Evolutionary conservation across 2,113 vertebrate genomes (phyloP).

Genomic region (Perca schrenkii): DNA sequence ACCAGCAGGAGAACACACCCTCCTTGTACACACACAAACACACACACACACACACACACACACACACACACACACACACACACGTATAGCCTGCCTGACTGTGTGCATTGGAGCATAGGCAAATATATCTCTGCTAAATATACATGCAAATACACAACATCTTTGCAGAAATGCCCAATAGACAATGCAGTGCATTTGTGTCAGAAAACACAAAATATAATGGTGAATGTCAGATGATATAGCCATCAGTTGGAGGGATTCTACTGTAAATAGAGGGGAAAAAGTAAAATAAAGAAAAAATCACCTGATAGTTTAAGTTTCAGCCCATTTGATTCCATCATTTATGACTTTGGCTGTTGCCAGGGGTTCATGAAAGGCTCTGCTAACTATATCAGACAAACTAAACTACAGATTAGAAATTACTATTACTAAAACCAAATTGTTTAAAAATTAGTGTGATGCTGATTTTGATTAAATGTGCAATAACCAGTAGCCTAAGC

Average conservation of each 20-base stretch:
- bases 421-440: not conserved
- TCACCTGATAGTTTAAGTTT: too few relatives aligned
- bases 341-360: not conserved
- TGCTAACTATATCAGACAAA: too few relatives aligned
- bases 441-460: not conserved
- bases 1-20: conserved; percentile 54
- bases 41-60: conserved; percentile 47
- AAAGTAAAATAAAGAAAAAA: not conserved
- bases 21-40: conserved; percentile 48
- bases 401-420: too few relatives aligned
- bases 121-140: not conserved
- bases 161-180: not conserved
- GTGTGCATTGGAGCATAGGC: not conserved
- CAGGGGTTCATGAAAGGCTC: not conserved
- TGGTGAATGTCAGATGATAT: not conserved
- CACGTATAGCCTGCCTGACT: not conserved
- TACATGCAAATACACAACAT: conserved; percentile 11
- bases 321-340: too few relatives aligned
- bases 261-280: not conserved
- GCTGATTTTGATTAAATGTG: not conserved
- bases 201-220: not conserved
- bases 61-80: conserved; percentile 23
- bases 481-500: not conserved
- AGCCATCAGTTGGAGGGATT: not conserved
- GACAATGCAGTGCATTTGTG: not conserved